Evolutionary conservation across 1,140 invertebrate species (phyloP).

Genomic region (Steinernema feltiae): DNA sequence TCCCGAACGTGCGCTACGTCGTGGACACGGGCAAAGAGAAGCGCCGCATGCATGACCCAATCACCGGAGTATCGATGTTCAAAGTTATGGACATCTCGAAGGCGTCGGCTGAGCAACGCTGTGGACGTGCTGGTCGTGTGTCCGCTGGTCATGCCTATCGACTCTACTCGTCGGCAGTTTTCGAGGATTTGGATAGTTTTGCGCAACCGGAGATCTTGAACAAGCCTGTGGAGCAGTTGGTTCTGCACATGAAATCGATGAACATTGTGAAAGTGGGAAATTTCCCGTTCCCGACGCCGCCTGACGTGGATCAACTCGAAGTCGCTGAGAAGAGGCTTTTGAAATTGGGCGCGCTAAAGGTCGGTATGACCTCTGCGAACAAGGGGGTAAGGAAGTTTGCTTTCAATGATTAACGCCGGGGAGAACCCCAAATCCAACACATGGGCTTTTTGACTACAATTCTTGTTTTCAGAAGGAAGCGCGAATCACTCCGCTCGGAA

Average conservation of each 20-base stretch:
- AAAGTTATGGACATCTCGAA: conserved; percentile 81
- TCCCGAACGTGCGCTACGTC: conserved; percentile 83
- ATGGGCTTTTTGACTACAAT: too few relatives aligned
- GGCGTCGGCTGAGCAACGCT: conserved; percentile 84
- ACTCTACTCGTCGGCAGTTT: conserved; percentile 90
- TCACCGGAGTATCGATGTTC: conserved; percentile 86
- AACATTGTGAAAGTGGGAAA: conserved; percentile 85
- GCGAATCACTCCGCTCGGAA: conserved; percentile 76
- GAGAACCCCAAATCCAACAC: too few relatives aligned
- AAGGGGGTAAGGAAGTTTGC: conserved; percentile 15
- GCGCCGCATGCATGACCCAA: conserved; percentile 64
- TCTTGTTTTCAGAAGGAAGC: conserved; percentile 24
- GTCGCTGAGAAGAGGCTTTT: conserved; percentile 73
- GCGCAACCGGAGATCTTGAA: conserved; percentile 78
- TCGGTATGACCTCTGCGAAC: conserved; percentile 30
- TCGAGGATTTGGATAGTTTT: conserved; percentile 78
- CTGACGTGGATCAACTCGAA: conserved; percentile 68
- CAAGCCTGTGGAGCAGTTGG: conserved; percentile 84
- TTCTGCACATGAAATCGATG: conserved; percentile 90
- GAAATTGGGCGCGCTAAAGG: conserved; percentile 71
- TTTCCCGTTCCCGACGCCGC: conserved; percentile 91
- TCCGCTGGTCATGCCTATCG: conserved; percentile 59
- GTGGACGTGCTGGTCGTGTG: conserved; percentile 73
- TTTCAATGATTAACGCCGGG: too few relatives aligned
- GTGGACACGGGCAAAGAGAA: conserved; percentile 82